Percentiles rank a stretch among this genome's conserved stretches.
Evolutionary conservation across 2,888 invertebrate species (phyloP).

Genomic region (Ypsolopha sequella): DNA sequence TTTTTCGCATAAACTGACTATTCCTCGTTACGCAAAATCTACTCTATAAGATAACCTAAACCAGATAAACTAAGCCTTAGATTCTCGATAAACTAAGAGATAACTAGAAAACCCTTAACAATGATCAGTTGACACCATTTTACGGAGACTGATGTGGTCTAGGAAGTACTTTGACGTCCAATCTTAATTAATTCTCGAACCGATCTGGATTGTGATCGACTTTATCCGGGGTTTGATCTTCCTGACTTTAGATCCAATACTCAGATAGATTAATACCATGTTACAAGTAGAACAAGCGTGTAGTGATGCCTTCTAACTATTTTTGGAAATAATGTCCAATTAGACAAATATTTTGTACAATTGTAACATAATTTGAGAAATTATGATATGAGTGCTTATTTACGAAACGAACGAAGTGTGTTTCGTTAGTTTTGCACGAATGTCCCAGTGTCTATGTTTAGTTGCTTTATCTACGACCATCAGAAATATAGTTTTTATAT

Average conservation of each 20-base stretch:
- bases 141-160: neutral
- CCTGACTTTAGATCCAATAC: slow-evolving; percentile 35
- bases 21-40: no score
- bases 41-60: no score
- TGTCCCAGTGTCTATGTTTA: no score
- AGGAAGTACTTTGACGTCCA: neutral
- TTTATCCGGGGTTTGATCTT: slow-evolving; percentile 39
- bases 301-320: slow-evolving; percentile 19
- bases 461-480: no score
- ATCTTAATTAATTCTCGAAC: slow-evolving; percentile 6
- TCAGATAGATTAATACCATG: slow-evolving; percentile 39
- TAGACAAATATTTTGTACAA: neutral
- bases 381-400: no score
- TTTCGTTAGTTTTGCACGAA: no score
- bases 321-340: neutral
- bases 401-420: no score
- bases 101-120: neutral
- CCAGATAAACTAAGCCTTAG: no score
- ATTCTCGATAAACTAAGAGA: no score
- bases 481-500: no score
- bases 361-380: no score
- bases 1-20: no score
- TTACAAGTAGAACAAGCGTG: slow-evolving; percentile 37
- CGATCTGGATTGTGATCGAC: slow-evolving; percentile 30
- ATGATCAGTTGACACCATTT: neutral